Base-by-base conservation (phyloP, 2,113 vertebrate genomes). In the Toxotes chatareus region DNA sequence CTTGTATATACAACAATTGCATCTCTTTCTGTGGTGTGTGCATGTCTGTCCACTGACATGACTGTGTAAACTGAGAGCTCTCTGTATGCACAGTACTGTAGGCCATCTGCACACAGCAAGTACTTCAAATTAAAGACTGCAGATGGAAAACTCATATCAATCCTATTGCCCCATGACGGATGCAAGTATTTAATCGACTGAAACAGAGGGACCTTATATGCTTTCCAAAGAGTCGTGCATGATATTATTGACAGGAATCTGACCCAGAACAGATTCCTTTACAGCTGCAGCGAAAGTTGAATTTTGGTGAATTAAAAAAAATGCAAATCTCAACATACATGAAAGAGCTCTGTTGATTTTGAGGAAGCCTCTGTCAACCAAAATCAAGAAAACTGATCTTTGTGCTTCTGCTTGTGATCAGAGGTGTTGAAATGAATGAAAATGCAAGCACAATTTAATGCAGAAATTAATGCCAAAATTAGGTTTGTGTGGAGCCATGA, bases 391-490 rank as follows among this genome's bases (percentile, higher is more conserved):
- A 70, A 63, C 6, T 32, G 23, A 73, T 71, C 56, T 80, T 68
- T 87, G 63, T 49, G 82, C 40, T 75, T 71, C 49, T 44, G 12
- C 68, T 63, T 60, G 73, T 75, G 79, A 89, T 85, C 66, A 79
- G 51, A 72, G n/a, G n/a, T 56, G 9, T 55, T 78, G 57, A 53
- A 44, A 59, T 42, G 79, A 62, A 82, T 73, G 38, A 62, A 76
- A 79, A 74, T 11, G 19, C 16, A 72, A 72, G 59, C 16, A 49
- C 57, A 80, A 77, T 89, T 85, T 76, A 75, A 85, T 85, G 74
- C 79, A 3, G 69, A 55, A 65, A 80, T 4, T 42, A 70, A 60
- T 80, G 53, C 44, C 63, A 70, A 62, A 79, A 82, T 82, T 46
- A 4, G 40, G 34, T 60, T 51, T 3, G 0, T 36, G 23, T 69